Evolutionary conservation across 2,113 vertebrate genomes (phyloP).

Genomic region (Prionailurus viverrinus): DNA sequence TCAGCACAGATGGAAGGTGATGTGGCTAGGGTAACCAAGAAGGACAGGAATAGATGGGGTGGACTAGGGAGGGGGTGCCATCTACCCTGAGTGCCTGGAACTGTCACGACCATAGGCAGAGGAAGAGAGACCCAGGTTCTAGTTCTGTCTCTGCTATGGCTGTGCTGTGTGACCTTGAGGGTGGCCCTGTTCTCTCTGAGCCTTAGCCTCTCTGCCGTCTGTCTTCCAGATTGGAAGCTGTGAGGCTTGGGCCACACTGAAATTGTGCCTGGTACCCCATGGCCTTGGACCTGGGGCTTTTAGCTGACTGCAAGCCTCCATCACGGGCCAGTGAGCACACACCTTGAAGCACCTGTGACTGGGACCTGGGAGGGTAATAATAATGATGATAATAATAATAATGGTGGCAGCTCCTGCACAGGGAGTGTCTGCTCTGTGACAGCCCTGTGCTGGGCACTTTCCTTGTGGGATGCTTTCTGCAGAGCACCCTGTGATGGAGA

Average conservation of each 20-base stretch:
- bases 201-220: not conserved
- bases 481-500: not conserved
- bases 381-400: too few species aligned
- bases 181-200: not conserved
- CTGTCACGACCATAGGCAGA: not conserved
- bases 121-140: not conserved
- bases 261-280: not conserved
- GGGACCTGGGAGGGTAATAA: not conserved
- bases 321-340: not conserved
- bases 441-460: not conserved
- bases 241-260: not conserved
- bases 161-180: constrained; percentile 29
- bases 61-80: not conserved
- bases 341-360: not conserved
- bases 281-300: not conserved
- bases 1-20: not conserved
- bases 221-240: not conserved
- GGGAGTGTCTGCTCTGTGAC: not conserved
- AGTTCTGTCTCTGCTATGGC: not conserved
- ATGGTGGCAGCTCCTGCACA: not conserved
- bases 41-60: not conserved
- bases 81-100: not conserved
- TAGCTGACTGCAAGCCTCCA: not conserved
- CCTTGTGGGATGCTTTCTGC: too few species aligned
- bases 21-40: not conserved